Evolutionary conservation across 2,888 invertebrate species (phyloP).

Genomic region (Idaea dimidiata): DNA sequence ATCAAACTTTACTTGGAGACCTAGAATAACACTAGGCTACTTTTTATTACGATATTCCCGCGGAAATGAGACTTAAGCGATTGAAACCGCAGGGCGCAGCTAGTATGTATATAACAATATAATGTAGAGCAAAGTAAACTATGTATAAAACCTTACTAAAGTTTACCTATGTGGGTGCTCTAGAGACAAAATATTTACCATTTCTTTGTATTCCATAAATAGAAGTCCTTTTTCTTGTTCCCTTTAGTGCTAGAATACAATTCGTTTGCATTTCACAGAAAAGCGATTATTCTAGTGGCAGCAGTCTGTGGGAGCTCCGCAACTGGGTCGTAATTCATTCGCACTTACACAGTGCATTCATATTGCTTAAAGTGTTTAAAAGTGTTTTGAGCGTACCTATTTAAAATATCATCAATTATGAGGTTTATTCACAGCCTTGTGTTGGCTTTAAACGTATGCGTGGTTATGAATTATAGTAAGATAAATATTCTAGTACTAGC

Average conservation of each 20-base stretch:
- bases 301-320: constrained; percentile 11
- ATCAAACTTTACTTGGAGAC: no score
- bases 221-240: constrained; percentile 28
- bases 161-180: constrained; percentile 2
- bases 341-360: constrained; percentile 20
- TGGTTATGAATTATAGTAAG: no score
- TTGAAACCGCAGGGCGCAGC: no score
- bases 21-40: no score
- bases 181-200: constrained; percentile 19
- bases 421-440: not conserved
- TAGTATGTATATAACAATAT: no score
- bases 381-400: not conserved
- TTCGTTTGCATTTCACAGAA: constrained; percentile 27
- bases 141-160: not conserved
- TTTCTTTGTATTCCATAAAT: constrained; percentile 30
- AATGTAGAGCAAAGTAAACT: no score
- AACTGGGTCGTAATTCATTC: constrained; percentile 23
- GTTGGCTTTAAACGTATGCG: no score
- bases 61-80: no score
- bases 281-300: constrained; percentile 24
- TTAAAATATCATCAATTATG: not conserved
- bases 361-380: constrained; percentile 17
- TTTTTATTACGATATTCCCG: no score
- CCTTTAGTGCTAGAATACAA: constrained; percentile 22
- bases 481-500: no score